These are phyloP conservation scores for Sterrhoptilus dennistouni DNA, from an alignment of 2,113 vertebrate species.

Conservation along the genomic window DNA sequence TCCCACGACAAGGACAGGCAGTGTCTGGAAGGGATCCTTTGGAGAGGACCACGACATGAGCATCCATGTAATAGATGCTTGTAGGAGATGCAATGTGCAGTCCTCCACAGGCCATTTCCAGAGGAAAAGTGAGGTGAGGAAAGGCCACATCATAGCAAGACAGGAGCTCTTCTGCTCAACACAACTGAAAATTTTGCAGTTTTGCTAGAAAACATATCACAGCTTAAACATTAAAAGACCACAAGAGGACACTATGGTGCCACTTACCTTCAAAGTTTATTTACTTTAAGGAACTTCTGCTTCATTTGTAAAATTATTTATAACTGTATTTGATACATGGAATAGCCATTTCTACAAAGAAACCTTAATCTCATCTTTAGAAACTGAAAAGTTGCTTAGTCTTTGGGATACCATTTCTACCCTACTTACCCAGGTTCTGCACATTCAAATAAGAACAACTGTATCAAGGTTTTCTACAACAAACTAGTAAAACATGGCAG, in stretches of 20 bases:
- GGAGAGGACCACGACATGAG: background rate
- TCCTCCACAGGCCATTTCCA: background rate
- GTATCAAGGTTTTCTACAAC: background rate
- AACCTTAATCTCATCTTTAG: background rate
- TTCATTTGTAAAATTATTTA: background rate
- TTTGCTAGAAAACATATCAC: background rate
- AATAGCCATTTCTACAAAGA: background rate
- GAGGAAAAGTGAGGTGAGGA: too few relatives aligned
- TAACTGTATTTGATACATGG: background rate
- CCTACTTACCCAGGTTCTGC: background rate
- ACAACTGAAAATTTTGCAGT: background rate
- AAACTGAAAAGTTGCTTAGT: background rate
- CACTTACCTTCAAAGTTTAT: background rate
- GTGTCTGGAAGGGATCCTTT: background rate
- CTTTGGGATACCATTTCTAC: background rate
- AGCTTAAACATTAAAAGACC: slow-evolving; percentile 7
- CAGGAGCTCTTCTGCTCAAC: background rate
- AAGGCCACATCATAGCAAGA: rapidly evolving
- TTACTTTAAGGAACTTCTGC: background rate
- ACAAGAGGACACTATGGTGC: slow-evolving; percentile 59
- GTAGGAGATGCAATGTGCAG: background rate
- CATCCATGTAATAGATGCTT: background rate
- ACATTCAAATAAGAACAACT: background rate
- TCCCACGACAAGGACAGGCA: background rate
- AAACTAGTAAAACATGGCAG: background rate